Percentiles rank a stretch among this genome's conserved stretches.
phyloP scores from a whole-genome alignment of 2,888 invertebrate species.

The Oscheius sp. region DNA sequence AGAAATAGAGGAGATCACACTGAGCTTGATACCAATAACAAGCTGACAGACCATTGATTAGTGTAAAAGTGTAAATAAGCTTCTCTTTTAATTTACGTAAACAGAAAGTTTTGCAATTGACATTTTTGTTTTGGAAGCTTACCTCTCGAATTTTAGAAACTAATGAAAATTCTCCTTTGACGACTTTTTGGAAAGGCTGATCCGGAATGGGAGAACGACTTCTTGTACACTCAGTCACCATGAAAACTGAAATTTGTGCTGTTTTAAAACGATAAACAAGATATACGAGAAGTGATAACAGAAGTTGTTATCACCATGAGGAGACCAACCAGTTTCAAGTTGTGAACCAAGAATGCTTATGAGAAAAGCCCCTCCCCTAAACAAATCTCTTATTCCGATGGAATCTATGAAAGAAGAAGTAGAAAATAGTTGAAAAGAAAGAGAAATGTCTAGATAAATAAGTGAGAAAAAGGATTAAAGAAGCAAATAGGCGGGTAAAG shows the following conservation, averaged over 20 bases:
- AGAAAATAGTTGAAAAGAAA: neutral
- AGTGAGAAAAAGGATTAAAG: neutral
- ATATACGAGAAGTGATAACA: conserved; percentile 1
- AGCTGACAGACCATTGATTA: no score
- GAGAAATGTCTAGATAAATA: neutral
- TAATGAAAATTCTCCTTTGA: conserved; percentile 4
- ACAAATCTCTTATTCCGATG: neutral
- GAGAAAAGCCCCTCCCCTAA: neutral
- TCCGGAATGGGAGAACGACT: conserved; percentile 5
- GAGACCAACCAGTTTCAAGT: conserved; percentile 15
- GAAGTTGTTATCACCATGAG: conserved; percentile 10
- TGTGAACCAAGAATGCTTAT: neutral
- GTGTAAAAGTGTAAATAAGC: no score
- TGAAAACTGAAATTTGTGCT: conserved; percentile 3
- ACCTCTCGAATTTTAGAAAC: conserved; percentile 5
- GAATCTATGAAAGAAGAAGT: neutral
- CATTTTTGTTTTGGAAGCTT: no score
- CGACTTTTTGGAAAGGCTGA: conserved; percentile 16
- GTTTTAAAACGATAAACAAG: neutral
- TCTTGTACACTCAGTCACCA: neutral
- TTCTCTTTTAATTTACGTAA: no score
- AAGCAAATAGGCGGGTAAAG: conserved; percentile 1
- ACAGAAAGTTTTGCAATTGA: no score
- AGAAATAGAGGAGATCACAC: no score
- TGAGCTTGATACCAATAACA: no score